These are phyloP conservation scores for Phylloscopus whistleri DNA, from an alignment of 2,113 vertebrate genomes.

Conservation along the genomic window DNA sequence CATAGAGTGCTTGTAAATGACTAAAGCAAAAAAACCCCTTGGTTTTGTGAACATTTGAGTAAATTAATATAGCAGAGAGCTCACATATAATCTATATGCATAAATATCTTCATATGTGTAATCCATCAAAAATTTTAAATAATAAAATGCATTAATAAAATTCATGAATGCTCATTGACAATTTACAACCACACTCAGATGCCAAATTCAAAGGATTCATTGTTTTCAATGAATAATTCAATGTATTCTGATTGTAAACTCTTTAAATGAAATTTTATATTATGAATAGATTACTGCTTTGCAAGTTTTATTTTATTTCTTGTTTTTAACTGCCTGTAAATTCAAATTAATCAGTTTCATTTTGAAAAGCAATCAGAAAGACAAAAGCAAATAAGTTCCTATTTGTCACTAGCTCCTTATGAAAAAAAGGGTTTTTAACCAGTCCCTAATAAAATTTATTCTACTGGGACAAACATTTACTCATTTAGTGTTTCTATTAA, in stretches of 20 bases:
- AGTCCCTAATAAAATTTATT: not conserved
- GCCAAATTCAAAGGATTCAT: not conserved
- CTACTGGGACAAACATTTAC: not conserved
- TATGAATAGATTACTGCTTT: not conserved
- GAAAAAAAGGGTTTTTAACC: not conserved
- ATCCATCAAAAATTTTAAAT: not conserved
- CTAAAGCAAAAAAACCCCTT: not conserved
- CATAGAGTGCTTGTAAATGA: not conserved
- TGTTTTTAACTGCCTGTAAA: not conserved
- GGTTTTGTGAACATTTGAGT: not conserved
- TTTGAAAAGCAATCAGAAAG: not conserved
- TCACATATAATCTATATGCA: not conserved
- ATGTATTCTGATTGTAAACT: not conserved
- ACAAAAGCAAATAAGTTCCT: not conserved
- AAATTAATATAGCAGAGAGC: not conserved
- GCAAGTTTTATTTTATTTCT: not conserved
- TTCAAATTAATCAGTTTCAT: not conserved
- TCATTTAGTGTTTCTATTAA: not conserved
- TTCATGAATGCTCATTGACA: not conserved
- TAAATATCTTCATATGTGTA: not conserved
- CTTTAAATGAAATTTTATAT: not conserved
- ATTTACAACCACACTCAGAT: not conserved
- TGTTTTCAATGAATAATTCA: conserved; percentile 30
- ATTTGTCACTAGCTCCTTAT: not conserved
- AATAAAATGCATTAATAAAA: not conserved